Evolutionary conservation across 2,797 vertebrate species (phyloP), one percentile per base, ranked within the genome.

Genomic region (Anguilla marmorata): DNA sequence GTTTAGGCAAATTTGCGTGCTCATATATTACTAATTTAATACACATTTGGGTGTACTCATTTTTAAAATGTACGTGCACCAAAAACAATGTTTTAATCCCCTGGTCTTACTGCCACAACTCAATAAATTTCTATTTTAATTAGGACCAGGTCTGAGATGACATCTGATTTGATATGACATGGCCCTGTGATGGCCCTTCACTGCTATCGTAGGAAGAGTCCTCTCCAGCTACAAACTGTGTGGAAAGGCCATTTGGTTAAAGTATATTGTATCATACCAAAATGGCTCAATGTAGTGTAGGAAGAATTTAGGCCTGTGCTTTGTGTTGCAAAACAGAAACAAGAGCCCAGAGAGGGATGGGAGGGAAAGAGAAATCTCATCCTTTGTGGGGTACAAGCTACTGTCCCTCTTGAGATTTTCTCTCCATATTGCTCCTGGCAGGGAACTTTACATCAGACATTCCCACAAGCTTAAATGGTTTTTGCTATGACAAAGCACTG

Each of bases 381-480:
- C 16, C 24, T 24, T 85, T 37, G 16, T n/a, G 16, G n/a, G 37
- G n/a, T 85, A 56, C 69, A 76, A 74, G 37, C 63, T 30, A 37
- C 16, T 14, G 66, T 48, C 27, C 33, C 21, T 16, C 14, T 50
- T 54, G 66, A 79, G 45, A 50, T 30, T 60, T 58, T 1, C 30
- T 41, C 27, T 19, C 45, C 50, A 3, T 48, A 30, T 37, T 50
- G 86, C 66, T 52, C 63, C 56, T 79, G 76, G 86, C 54, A 45
- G 76, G 45, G 21, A 87, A 27, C 66, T 60, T 52, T 30, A 76
- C 27, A 80, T 80, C n/a, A 79, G 74, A 58, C 24, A 11, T 69
- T n/a, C 60, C 58, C 37, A 69, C 5, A 27, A 50, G 21, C 45
- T 50, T 33, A 24, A 48, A 79, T 56, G 86, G 86, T 48, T 24